Conservation (phyloP, 2,113 vertebrate genomes). For the Danionella cerebrum region DNA sequence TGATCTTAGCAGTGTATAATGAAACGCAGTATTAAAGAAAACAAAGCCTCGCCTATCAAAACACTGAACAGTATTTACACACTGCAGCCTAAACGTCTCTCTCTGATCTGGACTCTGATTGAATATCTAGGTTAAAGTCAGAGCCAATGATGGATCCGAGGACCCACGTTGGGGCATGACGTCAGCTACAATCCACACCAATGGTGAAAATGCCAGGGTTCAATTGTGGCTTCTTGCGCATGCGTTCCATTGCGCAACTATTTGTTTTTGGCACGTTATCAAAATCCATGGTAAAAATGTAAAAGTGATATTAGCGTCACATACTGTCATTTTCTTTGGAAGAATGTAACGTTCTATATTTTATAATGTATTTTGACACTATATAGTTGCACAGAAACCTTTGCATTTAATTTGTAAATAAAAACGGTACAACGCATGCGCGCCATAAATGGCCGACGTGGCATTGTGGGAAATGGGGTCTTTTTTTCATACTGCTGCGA, state of each 20-base stretch:
- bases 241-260: too few species aligned
- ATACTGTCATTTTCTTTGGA: too few species aligned
- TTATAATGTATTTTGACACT: too few species aligned
- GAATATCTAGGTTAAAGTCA: not conserved
- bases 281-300: too few species aligned
- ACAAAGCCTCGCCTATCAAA: not conserved
- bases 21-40: not conserved
- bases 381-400: too few species aligned
- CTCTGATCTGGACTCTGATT: constrained; percentile 9
- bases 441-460: not conserved
- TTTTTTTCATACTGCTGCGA: not conserved
- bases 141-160: constrained; percentile 12
- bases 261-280: too few species aligned
- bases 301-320: too few species aligned
- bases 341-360: too few species aligned
- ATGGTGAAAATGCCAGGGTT: too few species aligned
- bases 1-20: not conserved
- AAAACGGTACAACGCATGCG: not conserved
- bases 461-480: constrained; percentile 38
- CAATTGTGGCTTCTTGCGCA: too few species aligned
- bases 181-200: not conserved
- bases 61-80: not conserved
- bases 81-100: constrained; percentile 37
- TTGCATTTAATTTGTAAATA: too few species aligned
- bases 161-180: constrained; percentile 45